Percentiles rank a stretch among this genome's conserved stretches.
These are phyloP conservation scores for Toxostoma redivivum DNA, from an alignment of 2,113 vertebrate genomes.

Conservation along the genomic window DNA sequence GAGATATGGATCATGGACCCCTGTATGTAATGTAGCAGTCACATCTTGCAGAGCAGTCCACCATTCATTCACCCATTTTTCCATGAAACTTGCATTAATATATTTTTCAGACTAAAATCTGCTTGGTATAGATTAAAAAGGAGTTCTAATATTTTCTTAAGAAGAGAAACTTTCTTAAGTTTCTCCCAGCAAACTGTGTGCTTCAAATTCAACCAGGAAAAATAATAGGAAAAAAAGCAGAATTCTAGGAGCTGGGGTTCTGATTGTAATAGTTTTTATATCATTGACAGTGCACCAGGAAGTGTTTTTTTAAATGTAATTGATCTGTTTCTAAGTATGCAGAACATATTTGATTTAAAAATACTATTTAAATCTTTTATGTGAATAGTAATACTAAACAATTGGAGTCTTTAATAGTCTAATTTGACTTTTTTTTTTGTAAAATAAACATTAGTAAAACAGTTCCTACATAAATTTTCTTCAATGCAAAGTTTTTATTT, in stretches of 20 bases:
- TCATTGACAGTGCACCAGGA: background rate
- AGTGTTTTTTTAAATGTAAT: background rate
- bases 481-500: background rate
- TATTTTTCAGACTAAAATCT: background rate
- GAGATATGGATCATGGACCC: conserved; percentile 95
- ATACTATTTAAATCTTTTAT: background rate
- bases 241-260: background rate
- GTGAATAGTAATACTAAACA: background rate
- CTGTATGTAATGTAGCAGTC: conserved; percentile 73
- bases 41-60: background rate
- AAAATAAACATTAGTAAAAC: background rate
- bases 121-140: background rate
- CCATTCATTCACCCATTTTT: background rate
- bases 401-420: background rate
- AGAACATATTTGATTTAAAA: background rate
- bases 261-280: background rate
- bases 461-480: background rate
- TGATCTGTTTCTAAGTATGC: background rate
- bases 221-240: background rate
- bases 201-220: background rate
- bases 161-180: background rate
- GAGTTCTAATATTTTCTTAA: background rate
- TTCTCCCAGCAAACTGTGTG: background rate
- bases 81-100: background rate
- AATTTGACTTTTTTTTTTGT: background rate